Evolutionary conservation across 2,888 invertebrate genomes (phyloP).

Genomic region (Dynastes maya): DNA sequence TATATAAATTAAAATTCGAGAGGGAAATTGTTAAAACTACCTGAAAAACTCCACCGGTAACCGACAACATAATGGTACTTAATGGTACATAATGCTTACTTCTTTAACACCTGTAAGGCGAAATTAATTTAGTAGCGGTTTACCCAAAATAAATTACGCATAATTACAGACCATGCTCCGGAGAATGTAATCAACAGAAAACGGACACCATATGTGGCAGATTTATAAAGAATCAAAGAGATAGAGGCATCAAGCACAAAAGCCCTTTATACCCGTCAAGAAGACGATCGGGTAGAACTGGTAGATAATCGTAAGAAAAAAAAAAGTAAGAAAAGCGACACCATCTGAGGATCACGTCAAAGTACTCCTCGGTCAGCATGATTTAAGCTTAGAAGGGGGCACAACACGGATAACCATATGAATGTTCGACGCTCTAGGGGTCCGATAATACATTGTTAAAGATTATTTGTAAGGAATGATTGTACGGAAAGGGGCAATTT

Average conservation of each 20-base stretch:
- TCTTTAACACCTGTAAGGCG: constrained; percentile 26
- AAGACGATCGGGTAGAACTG: background rate
- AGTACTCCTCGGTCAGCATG: constrained; percentile 18
- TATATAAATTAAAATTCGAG: constrained; percentile 16
- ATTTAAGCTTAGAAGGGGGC: constrained; percentile 35
- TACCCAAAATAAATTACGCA: constrained; percentile 48
- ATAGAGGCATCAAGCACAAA: constrained; percentile 9
- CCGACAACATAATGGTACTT: constrained; percentile 1
- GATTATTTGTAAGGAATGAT: constrained; percentile 55
- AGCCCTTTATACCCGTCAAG: constrained; percentile 1
- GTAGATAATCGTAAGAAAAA: background rate
- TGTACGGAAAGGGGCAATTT: constrained; percentile 52
- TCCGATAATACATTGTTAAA: constrained; percentile 49
- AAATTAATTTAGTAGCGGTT: constrained; percentile 42
- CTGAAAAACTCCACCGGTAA: background rate
- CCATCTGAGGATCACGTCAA: background rate
- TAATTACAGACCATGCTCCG: constrained; percentile 41
- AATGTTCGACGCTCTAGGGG: constrained; percentile 46
- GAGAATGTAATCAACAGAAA: constrained; percentile 26
- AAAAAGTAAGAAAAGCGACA: constrained; percentile 20
- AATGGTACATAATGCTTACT: background rate
- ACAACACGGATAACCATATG: constrained; percentile 41
- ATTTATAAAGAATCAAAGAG: constrained; percentile 23
- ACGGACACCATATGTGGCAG: constrained; percentile 41
- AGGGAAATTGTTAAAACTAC: constrained; percentile 12